These are phyloP conservation scores for Brachystomella parvula DNA, from an alignment of 1,140 invertebrate genomes.

Conservation along the genomic window DNA sequence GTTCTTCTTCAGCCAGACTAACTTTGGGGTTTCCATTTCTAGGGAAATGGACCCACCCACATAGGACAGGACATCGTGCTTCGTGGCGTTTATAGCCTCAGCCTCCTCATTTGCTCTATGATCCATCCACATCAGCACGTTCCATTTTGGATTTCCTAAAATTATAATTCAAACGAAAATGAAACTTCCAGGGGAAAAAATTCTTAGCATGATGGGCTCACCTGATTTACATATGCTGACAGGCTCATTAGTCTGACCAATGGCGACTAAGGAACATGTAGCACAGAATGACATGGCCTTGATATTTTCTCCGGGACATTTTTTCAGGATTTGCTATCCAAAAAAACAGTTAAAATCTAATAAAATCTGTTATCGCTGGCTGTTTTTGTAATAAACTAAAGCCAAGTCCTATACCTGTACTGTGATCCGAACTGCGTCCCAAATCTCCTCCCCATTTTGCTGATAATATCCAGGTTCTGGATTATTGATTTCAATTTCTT, in stretches of 20 bases:
- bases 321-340: background rate
- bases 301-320: conserved; percentile 48
- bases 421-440: conserved; percentile 59
- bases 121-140: conserved; percentile 96
- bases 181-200: background rate
- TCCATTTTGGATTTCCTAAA: conserved; percentile 50
- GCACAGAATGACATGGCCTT: conserved; percentile 91
- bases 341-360: background rate
- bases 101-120: conserved; percentile 79
- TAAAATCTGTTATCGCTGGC: background rate
- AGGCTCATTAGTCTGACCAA: conserved; percentile 62
- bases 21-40: conserved; percentile 92
- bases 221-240: conserved; percentile 42
- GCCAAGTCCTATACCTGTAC: conserved; percentile 53
- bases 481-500: conserved; percentile 67
- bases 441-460: conserved; percentile 88
- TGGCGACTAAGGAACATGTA: conserved; percentile 82
- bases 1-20: conserved; percentile 88
- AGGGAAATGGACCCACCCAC: conserved; percentile 85
- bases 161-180: background rate
- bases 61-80: conserved; percentile 69
- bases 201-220: background rate
- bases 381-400: background rate
- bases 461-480: conserved; percentile 71
- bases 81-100: conserved; percentile 65